phyloP scores from a whole-genome alignment of 2,113 vertebrate species.

The Fulica atra region DNA sequence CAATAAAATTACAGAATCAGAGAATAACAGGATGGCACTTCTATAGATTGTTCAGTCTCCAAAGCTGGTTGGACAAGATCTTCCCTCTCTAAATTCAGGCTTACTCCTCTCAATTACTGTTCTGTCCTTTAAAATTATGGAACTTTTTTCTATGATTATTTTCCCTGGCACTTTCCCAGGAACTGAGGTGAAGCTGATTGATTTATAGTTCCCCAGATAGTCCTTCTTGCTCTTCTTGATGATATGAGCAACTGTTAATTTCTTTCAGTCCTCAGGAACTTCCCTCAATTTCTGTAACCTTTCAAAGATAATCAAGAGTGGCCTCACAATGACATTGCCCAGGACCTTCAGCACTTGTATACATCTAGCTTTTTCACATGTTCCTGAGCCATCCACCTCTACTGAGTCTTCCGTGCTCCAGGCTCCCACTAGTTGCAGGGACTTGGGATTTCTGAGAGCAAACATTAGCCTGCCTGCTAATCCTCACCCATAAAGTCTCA shows the following conservation, averaged over 20 bases:
- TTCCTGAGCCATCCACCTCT: background rate
- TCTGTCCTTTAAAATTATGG: background rate
- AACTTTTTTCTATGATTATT: background rate
- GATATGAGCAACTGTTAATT: background rate
- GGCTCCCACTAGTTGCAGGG: background rate
- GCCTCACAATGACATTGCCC: background rate
- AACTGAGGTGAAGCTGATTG: background rate
- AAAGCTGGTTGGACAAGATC: background rate
- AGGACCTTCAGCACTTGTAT: background rate
- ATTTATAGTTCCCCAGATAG: background rate
- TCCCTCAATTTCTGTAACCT: background rate
- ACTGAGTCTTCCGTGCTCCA: background rate
- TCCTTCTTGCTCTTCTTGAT: background rate
- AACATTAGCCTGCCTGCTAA: background rate
- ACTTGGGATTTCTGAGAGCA: background rate
- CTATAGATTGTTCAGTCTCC: background rate
- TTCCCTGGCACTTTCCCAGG: background rate
- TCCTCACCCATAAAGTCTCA: background rate
- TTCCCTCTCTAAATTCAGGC: background rate
- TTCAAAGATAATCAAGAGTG: background rate
- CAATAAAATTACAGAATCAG: background rate
- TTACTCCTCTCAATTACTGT: background rate
- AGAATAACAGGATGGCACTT: background rate
- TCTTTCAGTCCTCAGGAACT: background rate
- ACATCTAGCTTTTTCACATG: background rate